phyloP scores from a whole-genome alignment of 2,113 vertebrate genomes.

The Abramis brama region DNA sequence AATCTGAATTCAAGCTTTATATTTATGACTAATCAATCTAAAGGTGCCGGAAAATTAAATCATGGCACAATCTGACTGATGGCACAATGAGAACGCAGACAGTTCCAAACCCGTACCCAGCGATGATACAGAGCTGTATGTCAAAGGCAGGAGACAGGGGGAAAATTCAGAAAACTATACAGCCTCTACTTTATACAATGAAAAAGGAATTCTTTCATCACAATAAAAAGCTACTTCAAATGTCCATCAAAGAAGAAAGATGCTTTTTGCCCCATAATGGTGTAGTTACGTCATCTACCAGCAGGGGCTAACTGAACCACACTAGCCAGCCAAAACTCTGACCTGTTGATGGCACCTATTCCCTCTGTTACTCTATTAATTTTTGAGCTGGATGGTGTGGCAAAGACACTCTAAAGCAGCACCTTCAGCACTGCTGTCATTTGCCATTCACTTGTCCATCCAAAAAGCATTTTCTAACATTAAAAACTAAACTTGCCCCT shows the following conservation, averaged over 20 bases:
- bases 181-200: neutral
- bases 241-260: neutral
- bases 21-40: neutral
- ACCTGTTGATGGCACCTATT: neutral
- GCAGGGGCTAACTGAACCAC: slow-evolving; percentile 4
- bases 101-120: neutral
- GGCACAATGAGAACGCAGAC: neutral
- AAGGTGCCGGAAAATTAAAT: neutral
- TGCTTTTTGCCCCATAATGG: slow-evolving; percentile 1
- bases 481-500: neutral
- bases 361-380: neutral
- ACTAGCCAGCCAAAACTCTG: neutral
- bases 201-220: neutral
- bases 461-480: neutral
- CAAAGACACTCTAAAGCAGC: neutral
- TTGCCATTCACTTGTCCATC: neutral
- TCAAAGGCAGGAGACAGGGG: neutral
- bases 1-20: neutral
- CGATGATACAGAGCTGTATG: neutral
- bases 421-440: neutral
- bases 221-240: neutral
- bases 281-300: slow-evolving; percentile 16
- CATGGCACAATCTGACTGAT: neutral
- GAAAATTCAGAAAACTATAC: neutral
- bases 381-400: neutral